Conservation (phyloP, 2,888 invertebrate species). For the Leptinotarsa juncta region DNA sequence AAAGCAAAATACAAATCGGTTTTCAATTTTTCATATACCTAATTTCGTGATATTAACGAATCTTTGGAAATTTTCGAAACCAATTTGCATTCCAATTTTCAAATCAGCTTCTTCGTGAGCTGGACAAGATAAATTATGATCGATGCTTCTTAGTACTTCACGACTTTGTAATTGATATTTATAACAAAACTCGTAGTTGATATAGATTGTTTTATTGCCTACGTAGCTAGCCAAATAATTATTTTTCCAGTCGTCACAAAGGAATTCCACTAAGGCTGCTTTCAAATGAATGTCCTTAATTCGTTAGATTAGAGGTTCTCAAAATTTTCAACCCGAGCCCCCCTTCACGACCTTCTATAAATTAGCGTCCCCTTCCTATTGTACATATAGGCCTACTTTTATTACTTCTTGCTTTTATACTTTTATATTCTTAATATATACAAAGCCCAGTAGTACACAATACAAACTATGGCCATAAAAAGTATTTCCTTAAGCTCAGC, state of each 20-base stretch:
- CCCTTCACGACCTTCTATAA: too few relatives aligned
- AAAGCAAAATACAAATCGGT: constrained; percentile 24
- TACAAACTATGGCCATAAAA: too few relatives aligned
- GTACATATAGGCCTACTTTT: too few relatives aligned
- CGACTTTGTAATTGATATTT: constrained; percentile 25
- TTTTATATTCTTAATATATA: too few relatives aligned
- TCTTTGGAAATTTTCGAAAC: constrained; percentile 45
- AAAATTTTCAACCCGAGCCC: too few relatives aligned
- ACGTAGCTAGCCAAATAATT: constrained; percentile 29
- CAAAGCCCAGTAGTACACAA: too few relatives aligned
- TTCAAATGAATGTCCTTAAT: constrained; percentile 37
- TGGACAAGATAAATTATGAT: constrained; percentile 18
- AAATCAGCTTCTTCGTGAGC: constrained; percentile 45
- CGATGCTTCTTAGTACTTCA: not conserved
- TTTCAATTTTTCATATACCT: constrained; percentile 25
- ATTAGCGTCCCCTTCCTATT: too few relatives aligned
- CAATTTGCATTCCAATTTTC: constrained; percentile 24
- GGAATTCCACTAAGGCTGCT: constrained; percentile 39
- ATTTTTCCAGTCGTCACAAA: constrained; percentile 26
- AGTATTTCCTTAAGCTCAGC: too few relatives aligned
- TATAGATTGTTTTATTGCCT: constrained; percentile 11
- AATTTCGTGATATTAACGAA: constrained; percentile 6
- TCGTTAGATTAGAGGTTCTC: too few relatives aligned
- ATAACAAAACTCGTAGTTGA: constrained; percentile 41
- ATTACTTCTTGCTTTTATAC: too few relatives aligned